These are phyloP conservation scores for Bilobella aurantiaca DNA, from an alignment of 1,140 invertebrate species.

Conservation along the genomic window DNA sequence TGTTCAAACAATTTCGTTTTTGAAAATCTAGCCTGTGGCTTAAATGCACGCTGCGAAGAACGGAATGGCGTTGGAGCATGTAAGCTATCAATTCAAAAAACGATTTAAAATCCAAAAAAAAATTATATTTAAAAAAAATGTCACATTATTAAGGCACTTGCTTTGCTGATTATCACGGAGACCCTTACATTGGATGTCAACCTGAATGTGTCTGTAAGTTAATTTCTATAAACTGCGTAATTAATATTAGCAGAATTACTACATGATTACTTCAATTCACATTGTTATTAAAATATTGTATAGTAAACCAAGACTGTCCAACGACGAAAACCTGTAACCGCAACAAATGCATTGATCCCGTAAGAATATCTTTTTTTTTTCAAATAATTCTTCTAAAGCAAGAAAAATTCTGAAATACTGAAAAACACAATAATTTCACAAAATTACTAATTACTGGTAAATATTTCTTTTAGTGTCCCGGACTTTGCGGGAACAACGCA, in stretches of 20 bases:
- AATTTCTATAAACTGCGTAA: slow-evolving; percentile 34
- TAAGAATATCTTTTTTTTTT: not conserved
- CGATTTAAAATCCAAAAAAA: not conserved
- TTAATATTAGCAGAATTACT: no score
- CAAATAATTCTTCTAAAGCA: no score
- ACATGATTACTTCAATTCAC: not conserved
- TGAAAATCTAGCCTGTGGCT: slow-evolving; percentile 38
- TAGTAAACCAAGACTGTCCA: slow-evolving; percentile 51
- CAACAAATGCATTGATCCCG: slow-evolving; percentile 67
- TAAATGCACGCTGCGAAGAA: slow-evolving; percentile 42
- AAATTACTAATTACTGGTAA: not conserved
- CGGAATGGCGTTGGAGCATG: slow-evolving; percentile 44
- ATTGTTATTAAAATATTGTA: not conserved
- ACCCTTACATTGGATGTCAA: slow-evolving; percentile 59
- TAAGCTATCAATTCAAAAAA: not conserved
- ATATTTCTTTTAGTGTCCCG: slow-evolving; percentile 49
- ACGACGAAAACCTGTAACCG: slow-evolving; percentile 66
- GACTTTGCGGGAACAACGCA: slow-evolving; percentile 36
- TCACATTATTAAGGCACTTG: not conserved
- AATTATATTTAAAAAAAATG: not conserved
- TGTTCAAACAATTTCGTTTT: not conserved
- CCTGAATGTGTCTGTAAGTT: slow-evolving; percentile 39
- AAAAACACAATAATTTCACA: not conserved
- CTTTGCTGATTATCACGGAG: slow-evolving; percentile 37
- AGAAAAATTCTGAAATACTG: no score